phyloP scores from a whole-genome alignment of 2,113 vertebrate species.

The Amia ocellicauda region DNA sequence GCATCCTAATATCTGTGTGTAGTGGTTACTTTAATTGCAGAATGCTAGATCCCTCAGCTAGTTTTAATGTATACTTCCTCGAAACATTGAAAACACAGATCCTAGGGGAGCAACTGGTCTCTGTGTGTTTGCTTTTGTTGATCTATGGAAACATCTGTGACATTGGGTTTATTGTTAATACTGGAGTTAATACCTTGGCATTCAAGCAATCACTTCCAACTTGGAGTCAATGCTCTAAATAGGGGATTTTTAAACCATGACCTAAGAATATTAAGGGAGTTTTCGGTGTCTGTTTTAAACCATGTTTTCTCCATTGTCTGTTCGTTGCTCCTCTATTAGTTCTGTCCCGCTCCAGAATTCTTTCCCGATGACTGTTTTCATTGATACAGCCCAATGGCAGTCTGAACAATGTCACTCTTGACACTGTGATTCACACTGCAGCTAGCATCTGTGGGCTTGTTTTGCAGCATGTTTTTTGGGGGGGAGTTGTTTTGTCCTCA shows the following conservation, averaged over 20 bases:
- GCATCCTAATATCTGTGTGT: too few species aligned
- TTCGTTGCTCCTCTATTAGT: background rate
- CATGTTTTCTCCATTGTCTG: too few species aligned
- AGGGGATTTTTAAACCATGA: too few species aligned
- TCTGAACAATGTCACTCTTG: background rate
- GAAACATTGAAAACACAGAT: too few species aligned
- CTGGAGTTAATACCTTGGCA: background rate
- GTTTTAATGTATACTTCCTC: too few species aligned
- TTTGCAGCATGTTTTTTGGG: background rate
- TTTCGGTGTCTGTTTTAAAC: too few species aligned
- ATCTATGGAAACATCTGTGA: background rate
- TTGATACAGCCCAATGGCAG: background rate
- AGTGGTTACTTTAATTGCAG: too few species aligned
- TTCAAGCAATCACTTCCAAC: slow-evolving; percentile 1
- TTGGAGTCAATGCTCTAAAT: too few species aligned
- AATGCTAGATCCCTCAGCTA: too few species aligned
- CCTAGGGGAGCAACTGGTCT: too few species aligned
- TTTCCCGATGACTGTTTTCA: background rate
- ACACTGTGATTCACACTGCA: background rate
- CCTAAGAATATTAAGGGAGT: too few species aligned
- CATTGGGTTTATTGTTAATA: background rate
- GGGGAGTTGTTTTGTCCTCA: background rate
- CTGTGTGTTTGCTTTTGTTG: too few species aligned
- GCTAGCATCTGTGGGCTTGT: background rate
- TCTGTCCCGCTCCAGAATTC: background rate